phyloP scores from a whole-genome alignment of 2,113 vertebrate species.

The Rhinopomastus cyanomelas region DNA sequence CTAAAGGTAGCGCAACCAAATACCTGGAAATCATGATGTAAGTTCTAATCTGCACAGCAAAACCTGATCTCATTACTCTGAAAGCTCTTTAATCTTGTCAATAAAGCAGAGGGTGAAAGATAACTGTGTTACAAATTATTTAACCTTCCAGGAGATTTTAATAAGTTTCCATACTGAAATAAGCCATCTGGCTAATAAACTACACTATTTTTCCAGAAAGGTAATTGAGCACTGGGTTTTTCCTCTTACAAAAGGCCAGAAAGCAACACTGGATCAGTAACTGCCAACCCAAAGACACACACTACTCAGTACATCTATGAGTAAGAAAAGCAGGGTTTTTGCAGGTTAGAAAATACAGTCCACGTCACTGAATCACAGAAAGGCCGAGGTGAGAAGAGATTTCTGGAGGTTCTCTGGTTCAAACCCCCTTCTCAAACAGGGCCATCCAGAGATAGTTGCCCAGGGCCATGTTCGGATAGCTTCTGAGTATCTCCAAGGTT shows the following conservation, averaged over 20 bases:
- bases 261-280: not conserved
- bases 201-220: not conserved
- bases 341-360: not conserved
- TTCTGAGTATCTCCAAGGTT: not conserved
- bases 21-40: not conserved
- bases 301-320: not conserved
- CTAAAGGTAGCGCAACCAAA: not conserved
- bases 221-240: not conserved
- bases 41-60: not conserved
- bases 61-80: not conserved
- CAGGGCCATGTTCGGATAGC: not conserved
- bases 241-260: not conserved
- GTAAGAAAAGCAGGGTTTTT: not conserved
- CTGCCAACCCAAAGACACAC: not conserved
- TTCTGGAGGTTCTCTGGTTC: not conserved
- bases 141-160: constrained; percentile 15
- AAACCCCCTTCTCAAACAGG: not conserved
- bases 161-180: not conserved
- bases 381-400: not conserved
- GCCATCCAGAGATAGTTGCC: not conserved
- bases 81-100: constrained; percentile 21
- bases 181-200: not conserved
- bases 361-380: not conserved
- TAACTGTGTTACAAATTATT: not conserved
- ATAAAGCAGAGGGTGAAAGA: constrained; percentile 26